These are phyloP conservation scores for Drosophila busckii DNA, from an alignment of 1,140 invertebrate species.

Conservation along the genomic window DNA sequence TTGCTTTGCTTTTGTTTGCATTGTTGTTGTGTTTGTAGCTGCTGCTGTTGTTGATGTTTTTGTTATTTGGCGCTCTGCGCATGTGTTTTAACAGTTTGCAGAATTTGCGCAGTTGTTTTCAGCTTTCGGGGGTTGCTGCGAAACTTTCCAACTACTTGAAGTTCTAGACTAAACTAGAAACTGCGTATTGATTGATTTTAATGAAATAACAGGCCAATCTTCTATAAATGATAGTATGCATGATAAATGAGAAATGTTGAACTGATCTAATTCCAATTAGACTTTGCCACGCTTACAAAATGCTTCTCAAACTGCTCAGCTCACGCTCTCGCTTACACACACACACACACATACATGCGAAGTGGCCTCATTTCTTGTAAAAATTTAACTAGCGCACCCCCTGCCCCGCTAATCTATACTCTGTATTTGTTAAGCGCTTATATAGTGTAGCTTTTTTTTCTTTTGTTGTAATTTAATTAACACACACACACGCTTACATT, in stretches of 20 bases:
- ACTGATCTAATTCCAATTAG: neutral
- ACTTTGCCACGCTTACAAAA: constrained; percentile 4
- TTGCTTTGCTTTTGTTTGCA: too few species aligned
- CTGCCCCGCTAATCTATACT: neutral
- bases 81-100: constrained; percentile 31
- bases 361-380: constrained; percentile 23
- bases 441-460: constrained; percentile 3
- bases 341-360: neutral
- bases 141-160: too few species aligned
- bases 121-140: too few species aligned
- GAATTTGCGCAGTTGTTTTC: constrained; percentile 61
- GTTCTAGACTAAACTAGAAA: constrained; percentile 13
- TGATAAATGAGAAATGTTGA: too few species aligned
- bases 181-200: neutral
- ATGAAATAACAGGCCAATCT: too few species aligned
- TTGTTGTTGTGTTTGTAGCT: too few species aligned
- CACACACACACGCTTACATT: constrained; percentile 52
- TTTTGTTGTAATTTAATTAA: constrained; percentile 51
- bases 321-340: constrained; percentile 4
- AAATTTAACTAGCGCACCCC: constrained; percentile 12
- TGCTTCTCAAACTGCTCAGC: constrained; percentile 9
- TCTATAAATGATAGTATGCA: neutral
- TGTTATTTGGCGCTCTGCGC: constrained; percentile 47
- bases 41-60: constrained; percentile 34
- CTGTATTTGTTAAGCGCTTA: constrained; percentile 15